Base-by-base conservation (phyloP, 2,888 invertebrate species). In the Sturmia bella region DNA sequence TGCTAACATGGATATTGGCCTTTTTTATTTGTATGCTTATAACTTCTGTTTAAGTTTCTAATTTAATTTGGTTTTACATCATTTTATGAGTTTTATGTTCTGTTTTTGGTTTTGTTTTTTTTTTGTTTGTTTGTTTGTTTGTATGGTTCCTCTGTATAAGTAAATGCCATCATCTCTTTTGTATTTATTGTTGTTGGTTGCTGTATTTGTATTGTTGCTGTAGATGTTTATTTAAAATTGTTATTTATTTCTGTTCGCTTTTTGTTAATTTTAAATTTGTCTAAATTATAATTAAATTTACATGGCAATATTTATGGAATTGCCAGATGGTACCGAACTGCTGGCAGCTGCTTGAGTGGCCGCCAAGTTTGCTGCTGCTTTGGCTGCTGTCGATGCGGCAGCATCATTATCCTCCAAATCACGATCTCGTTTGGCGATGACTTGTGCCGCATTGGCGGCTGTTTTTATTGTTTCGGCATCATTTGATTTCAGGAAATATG, bases 401-500 rank as follows among this genome's bases (percentile, higher is more conserved):
- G 79, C 48, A 54, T 72, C 52, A n/a, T 64, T 54, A 39, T 72
- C 82, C 11, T 77, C 78, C 0, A 72, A 27, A 19, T 81, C 81
- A 1, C 54, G 64, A 45, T 77, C 78, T 0, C 81, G 56, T 50
- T 78, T 80, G 21, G 74, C 72, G 45, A 79, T 78, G 43, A 76
- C 61, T 54, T 80, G 57, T 24, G 75, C 82, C 1, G 87, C 86
- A 48, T 82, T 85, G 19, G 87, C 87, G 11, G 86, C 86, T 1
- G 84, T 85, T 59, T 87, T 84, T 63, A 88, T 88, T 80, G 87
- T 84, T 32, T 87, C 85, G n/a, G 90, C 88, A 77, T 90, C 90
- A 75, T 86, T 87, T 75, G 87, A 93, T 88, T 93, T 95, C 90
- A 96, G 92, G 90, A 96, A 96, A 91, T 96, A 96, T 2, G 96